Evolutionary conservation across 2,113 vertebrate genomes (phyloP).

Genomic region (Bucco capensis): DNA sequence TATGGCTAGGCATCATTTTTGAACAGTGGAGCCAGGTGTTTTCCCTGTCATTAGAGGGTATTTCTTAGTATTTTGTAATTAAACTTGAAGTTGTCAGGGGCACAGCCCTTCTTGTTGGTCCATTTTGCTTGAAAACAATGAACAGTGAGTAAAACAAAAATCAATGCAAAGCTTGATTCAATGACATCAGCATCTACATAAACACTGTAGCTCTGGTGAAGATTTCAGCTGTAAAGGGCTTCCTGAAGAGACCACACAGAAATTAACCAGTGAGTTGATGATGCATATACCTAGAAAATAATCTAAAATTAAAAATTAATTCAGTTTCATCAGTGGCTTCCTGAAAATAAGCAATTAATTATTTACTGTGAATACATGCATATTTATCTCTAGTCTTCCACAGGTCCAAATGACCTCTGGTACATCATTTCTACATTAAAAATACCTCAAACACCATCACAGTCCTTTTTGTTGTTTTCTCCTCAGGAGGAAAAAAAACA

Average conservation of each 20-base stretch:
- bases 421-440: background rate
- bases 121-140: background rate
- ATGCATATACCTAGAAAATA: background rate
- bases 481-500: background rate
- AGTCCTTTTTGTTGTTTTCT: background rate
- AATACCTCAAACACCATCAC: background rate
- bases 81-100: background rate
- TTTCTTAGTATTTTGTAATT: background rate
- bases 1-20: background rate
- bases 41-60: background rate
- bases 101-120: background rate
- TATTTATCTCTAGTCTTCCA: background rate
- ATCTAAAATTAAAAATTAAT: constrained; percentile 23
- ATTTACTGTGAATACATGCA: background rate
- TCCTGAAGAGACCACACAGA: background rate
- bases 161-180: background rate
- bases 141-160: background rate
- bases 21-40: background rate
- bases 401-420: background rate
- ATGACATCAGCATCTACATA: background rate
- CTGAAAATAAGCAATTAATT: constrained; percentile 14
- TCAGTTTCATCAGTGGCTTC: background rate
- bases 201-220: background rate
- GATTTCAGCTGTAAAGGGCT: background rate
- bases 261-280: background rate